Base-by-base conservation (phyloP, 2,888 invertebrate species). In the Laothoe populi region DNA sequence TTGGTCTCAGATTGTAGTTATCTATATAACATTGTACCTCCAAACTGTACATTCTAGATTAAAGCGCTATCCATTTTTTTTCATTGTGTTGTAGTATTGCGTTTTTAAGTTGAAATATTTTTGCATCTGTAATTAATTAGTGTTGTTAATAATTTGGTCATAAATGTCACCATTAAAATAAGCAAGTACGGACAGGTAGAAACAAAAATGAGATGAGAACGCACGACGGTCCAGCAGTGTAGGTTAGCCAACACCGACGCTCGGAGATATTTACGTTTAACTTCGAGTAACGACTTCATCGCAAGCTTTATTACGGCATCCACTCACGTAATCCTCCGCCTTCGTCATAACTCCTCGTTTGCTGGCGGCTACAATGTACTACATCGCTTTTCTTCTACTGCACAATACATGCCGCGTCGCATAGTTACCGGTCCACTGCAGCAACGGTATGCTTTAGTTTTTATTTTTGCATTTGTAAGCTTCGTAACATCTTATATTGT, bases 231-330 rank as follows among this genome's bases (percentile, higher is more conserved):
- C 60, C 61, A 70, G 73, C 71, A 73, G 75, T 69, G 70, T 71
- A 72, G 70, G 70, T 67, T 73, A 71, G 73, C 85, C 84, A 84
- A 85, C 87, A 82, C 84, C 84, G 82, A 84, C 83, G 84, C 83
- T 81, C 85, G 81, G 84, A 88, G 87, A 91, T 91, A 90, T 92
- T 92, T 91, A 92, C 90, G 92, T 91, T 91, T 91, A 92, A 91
- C 92, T 92, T 86, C 86, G 90, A 88, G 87, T 90, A 92, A 92
- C 90, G 90, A 90, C 92, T 92, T 92, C 91, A 92, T 92, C 90
- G 90, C 91, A 89, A 92, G 92, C 92, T 92, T 92, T 92, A 92
- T 92, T 92, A 91, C 91, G 87, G 88, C 92, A 92, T 92, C 92
- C 92, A 92, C 92, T 92, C 91, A 91, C 92, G 92, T 92, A 91